Evolutionary conservation across 2,888 invertebrate species (phyloP), one percentile per base, ranked within the genome.

Genomic region (Machimus rusticus): DNA sequence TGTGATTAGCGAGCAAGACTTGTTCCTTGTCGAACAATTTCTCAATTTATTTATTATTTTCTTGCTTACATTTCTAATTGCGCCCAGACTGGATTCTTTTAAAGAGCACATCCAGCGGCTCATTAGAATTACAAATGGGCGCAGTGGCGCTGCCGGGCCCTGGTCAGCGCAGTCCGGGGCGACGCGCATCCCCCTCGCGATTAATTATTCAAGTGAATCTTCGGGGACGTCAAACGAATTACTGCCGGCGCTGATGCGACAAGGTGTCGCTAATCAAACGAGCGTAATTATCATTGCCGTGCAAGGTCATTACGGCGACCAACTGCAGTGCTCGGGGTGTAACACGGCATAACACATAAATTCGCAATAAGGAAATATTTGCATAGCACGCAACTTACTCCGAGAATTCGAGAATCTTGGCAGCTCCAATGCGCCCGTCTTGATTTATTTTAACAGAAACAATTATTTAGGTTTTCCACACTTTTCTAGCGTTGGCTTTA

Each of bases 21-120:
- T 82, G 82, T 84, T 84, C 66, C 57, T 51, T 66, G 82, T 84
- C 82, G 37, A 66, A 84, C 66, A 37, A 57, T 57, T 79, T 46
- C 43, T 46, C 79, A 79, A 66, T 66, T 66, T 66, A 66, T 84
- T 84, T 81, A 81, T 66, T 84, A 66, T 84, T 66, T 84, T n/a
- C 66, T 66, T 84, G 79, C 79, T 79, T 79, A 79, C 28, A 46
- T 84, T 34, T 84, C 82, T 84, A 84, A 84, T 84, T 84, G 66
- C 82, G 14, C 23, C 57, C 82, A 84, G 66, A 84, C 82, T 84
- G 57, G 66, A 19, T 66, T 84, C 57, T 84, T 66, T 57, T 37
- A 55, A 55, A 81, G 34, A 31, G 81, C 55, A 28, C 81, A 55
- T 37, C 55, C 34, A 81, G 46, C 55, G 31, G 5, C 55, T 81